Evolutionary conservation across 2,113 vertebrate species (phyloP), one percentile per base, ranked within the genome.

Genomic region (human (Homo sapiens)): DNA sequence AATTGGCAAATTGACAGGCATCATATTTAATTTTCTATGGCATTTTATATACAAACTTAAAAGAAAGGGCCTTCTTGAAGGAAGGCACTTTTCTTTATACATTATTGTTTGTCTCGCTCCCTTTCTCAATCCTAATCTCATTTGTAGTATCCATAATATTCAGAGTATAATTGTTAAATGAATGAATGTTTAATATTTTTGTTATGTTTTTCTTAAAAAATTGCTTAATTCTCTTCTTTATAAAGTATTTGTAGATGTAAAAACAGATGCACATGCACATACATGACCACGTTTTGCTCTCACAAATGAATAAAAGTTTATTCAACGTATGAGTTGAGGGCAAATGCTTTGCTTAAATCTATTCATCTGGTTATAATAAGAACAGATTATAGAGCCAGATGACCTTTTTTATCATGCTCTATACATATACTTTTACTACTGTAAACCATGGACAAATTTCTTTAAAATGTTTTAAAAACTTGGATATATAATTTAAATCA

Each of bases 311-410:
- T 68, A 38, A 68, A 73, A 66, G 2, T 50, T 50, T 64, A 93
- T 80, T 97, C 4, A 80, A 7, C 32, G 52, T 75, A 48, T 70
- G 23, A 16, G 17, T 66, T 13, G 72, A 79, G 10, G 40, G 73
- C 27, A 95, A 81, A 87, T 82, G 30, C 12, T 93, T 73, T 93
- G 9, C 48, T 80, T 97, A 59, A 57, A 75, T 86, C 52, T 72
- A 35, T 79, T 93, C 27, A 76, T 57, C 73, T 48, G 23, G 6
- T n/a, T 79, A 50, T 16, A 76, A 43, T 22, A 5, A 50, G 52
- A 50, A 72, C 13, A 61, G 18, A 78, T 72, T 64, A 35, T 20
- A 88, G 13, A 75, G 30, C 13, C 27, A 80, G 66, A 59, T 48
- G 5, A 85, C 20, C 11, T 92, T 22, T 30, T 23, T 94, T 23